A percentile compares a stretch with the other conserved stretches of the same genome.
These are phyloP conservation scores for Calephelis virginiensis DNA, from an alignment of 1,140 invertebrate genomes.

Conservation along the genomic window DNA sequence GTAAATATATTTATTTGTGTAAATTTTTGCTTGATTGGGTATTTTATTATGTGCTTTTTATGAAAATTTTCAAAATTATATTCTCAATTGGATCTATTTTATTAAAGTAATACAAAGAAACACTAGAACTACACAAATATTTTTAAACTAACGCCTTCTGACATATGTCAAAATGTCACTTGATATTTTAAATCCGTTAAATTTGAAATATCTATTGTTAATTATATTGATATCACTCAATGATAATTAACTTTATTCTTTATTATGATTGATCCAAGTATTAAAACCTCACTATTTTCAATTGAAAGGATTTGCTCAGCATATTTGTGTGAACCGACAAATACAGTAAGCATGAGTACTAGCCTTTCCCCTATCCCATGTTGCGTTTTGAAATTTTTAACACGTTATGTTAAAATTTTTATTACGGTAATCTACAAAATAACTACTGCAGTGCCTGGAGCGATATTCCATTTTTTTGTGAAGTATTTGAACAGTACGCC, in stretches of 20 bases:
- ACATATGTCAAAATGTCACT: slow-evolving; percentile 23
- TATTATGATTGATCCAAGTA: slow-evolving; percentile 8
- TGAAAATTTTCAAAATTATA: slow-evolving; percentile 27
- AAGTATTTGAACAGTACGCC: slow-evolving; percentile 52
- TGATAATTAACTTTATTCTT: not conserved
- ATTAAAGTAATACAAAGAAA: not conserved
- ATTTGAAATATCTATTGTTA: no score
- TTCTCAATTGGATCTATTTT: slow-evolving; percentile 25
- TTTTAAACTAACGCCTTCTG: no score
- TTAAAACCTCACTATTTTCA: slow-evolving; percentile 20
- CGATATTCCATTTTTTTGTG: slow-evolving; percentile 60
- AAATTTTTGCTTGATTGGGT: slow-evolving; percentile 8
- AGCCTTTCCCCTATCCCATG: slow-evolving; percentile 58
- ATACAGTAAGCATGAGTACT: slow-evolving; percentile 64
- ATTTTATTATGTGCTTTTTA: slow-evolving; percentile 8
- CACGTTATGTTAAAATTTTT: slow-evolving; percentile 49
- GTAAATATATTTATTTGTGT: slow-evolving; percentile 8
- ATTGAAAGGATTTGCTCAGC: slow-evolving; percentile 67
- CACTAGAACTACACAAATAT: no score
- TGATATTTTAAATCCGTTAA: no score
- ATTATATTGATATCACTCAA: not conserved
- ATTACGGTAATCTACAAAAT: slow-evolving; percentile 44
- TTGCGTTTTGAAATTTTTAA: slow-evolving; percentile 48
- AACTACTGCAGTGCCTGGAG: slow-evolving; percentile 66
- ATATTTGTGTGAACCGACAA: slow-evolving; percentile 64